Conservation (phyloP, 2,113 vertebrate species). For the Petroica traversi region DNA sequence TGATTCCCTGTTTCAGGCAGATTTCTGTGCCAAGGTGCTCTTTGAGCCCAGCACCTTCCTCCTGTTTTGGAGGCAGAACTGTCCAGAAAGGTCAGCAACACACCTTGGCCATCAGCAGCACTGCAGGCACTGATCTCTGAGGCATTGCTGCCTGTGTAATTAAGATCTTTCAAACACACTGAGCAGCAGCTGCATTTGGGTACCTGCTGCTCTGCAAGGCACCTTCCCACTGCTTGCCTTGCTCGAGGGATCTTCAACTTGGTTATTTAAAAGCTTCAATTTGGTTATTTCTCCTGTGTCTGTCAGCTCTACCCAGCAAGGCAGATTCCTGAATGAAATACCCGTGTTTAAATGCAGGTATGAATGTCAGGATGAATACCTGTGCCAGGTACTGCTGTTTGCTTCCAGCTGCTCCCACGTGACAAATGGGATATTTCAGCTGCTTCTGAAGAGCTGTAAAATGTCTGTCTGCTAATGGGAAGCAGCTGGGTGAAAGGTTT, state of each 20-base stretch:
- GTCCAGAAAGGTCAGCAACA: not conserved
- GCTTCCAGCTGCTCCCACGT: not conserved
- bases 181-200: not conserved
- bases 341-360: not conserved
- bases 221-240: not conserved
- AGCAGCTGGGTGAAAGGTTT: constrained; percentile 40
- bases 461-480: not conserved
- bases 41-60: not conserved
- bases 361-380: not conserved
- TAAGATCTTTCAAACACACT: not conserved
- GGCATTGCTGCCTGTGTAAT: not conserved
- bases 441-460: not conserved
- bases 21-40: not conserved
- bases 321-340: not conserved
- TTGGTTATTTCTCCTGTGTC: not conserved
- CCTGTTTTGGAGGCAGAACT: not conserved
- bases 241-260: not conserved
- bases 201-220: not conserved
- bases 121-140: not conserved
- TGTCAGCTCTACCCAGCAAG: not conserved
- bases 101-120: rapidly evolving
- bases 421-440: not conserved
- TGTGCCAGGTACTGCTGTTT: not conserved
- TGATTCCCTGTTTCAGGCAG: not conserved
- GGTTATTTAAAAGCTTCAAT: not conserved